Conservation (phyloP, 2,888 invertebrate genomes). For the Rhingia campestris region DNA sequence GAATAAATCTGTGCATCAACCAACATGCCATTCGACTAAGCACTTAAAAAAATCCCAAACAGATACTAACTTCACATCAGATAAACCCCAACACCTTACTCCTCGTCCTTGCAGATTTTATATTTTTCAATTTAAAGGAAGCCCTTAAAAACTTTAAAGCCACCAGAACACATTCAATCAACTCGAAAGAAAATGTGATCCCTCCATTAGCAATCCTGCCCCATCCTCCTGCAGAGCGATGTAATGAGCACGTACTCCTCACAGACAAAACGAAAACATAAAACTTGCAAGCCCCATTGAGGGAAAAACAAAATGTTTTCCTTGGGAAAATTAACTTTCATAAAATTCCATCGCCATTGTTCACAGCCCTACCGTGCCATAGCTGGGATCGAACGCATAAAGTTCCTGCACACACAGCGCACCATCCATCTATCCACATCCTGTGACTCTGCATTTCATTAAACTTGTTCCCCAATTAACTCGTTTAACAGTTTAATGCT, state of each 20-base stretch:
- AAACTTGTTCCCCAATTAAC: constrained; percentile 74
- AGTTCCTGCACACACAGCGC: constrained; percentile 25
- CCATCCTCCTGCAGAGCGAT: neutral
- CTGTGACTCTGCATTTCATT: constrained; percentile 72
- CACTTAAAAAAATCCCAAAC: too few species aligned
- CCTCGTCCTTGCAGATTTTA: too few species aligned
- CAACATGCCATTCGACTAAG: too few species aligned
- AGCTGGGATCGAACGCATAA: constrained; percentile 33
- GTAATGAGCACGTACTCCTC: constrained; percentile 41
- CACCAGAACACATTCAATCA: neutral
- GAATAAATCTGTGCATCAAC: too few species aligned
- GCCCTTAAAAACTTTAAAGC: neutral
- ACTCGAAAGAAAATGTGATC: neutral
- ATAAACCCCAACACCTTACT: too few species aligned
- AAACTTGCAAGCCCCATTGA: neutral
- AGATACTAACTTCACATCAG: too few species aligned
- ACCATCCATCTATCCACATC: constrained; percentile 46
- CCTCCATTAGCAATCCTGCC: neutral
- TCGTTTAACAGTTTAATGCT: constrained; percentile 74
- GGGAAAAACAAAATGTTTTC: constrained; percentile 38
- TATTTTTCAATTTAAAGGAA: too few species aligned
- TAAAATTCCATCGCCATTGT: constrained; percentile 34
- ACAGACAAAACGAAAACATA: constrained; percentile 2
- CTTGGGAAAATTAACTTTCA: constrained; percentile 39
- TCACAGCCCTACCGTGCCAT: neutral